Evolutionary conservation across 2,113 vertebrate genomes (phyloP).

Genomic region (Phylloscopus trochilus): DNA sequence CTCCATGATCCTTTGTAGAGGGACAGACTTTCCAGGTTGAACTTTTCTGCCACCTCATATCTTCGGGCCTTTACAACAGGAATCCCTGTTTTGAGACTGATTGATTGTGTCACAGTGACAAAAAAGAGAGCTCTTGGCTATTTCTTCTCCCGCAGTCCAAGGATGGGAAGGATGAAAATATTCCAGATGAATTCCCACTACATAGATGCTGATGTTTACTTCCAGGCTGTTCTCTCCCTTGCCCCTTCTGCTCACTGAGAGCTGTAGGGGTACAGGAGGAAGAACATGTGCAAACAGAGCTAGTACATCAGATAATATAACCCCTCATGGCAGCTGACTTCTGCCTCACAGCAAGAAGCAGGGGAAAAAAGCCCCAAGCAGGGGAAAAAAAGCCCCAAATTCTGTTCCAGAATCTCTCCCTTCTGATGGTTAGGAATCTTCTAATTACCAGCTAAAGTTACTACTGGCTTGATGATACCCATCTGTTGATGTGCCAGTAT

Average conservation of each 20-base stretch:
- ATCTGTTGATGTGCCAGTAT: background rate
- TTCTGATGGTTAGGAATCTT: background rate
- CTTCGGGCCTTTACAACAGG: background rate
- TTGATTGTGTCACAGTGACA: background rate
- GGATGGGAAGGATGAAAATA: background rate
- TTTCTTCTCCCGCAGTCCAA: background rate
- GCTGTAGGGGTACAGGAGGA: background rate
- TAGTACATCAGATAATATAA: background rate
- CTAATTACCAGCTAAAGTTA: background rate
- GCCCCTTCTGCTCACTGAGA: background rate
- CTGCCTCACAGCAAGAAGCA: background rate
- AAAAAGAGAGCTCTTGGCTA: background rate
- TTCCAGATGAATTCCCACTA: background rate
- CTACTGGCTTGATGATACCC: background rate
- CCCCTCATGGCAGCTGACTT: background rate
- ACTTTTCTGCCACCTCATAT: background rate
- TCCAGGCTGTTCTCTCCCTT: background rate
- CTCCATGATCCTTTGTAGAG: background rate
- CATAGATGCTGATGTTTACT: fast-evolving
- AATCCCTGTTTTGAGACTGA: background rate
- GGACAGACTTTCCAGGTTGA: background rate
- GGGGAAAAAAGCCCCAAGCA: background rate
- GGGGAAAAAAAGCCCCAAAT: background rate
- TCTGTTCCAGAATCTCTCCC: background rate
- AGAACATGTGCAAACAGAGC: background rate